Conservation (phyloP, 2,888 invertebrate species). For the Harpalus rubripes region DNA sequence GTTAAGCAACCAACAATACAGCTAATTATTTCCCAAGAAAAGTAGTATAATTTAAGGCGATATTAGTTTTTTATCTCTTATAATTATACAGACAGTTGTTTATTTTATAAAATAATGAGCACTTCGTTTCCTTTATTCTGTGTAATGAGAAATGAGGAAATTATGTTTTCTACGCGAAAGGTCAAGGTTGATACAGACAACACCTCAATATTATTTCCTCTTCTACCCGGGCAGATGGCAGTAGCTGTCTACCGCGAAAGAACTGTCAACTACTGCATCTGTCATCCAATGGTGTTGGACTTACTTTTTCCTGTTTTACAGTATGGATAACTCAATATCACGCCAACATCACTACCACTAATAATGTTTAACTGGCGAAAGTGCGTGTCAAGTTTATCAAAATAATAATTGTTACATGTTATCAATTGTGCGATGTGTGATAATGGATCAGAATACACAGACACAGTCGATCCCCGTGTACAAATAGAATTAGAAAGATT, state of each 20-base stretch:
- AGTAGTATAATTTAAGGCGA: constrained; percentile 9
- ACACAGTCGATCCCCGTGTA: constrained; percentile 90
- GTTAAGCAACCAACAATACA: constrained; percentile 12
- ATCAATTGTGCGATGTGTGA: constrained; percentile 78
- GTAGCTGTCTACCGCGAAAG: background rate
- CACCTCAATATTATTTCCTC: constrained; percentile 29
- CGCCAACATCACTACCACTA: too few species aligned
- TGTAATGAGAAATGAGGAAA: background rate
- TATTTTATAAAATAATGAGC: constrained; percentile 7
- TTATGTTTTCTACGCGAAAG: constrained; percentile 1
- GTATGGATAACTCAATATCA: constrained; percentile 50
- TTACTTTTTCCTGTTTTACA: constrained; percentile 41
- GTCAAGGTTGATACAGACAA: constrained; percentile 37
- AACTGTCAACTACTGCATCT: constrained; percentile 51
- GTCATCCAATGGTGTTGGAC: constrained; percentile 39
- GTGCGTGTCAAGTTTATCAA: constrained; percentile 19
- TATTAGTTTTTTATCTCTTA: background rate
- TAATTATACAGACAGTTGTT: background rate
- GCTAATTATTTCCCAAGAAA: background rate
- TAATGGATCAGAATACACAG: constrained; percentile 81
- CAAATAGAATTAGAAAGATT: constrained; percentile 93
- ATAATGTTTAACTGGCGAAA: constrained; percentile 53
- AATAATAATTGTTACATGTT: constrained; percentile 64
- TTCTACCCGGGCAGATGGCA: constrained; percentile 7
- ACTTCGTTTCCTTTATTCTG: background rate